Evolutionary conservation across 2,797 vertebrate species (phyloP).

Genomic region (Valencia hispanica): DNA sequence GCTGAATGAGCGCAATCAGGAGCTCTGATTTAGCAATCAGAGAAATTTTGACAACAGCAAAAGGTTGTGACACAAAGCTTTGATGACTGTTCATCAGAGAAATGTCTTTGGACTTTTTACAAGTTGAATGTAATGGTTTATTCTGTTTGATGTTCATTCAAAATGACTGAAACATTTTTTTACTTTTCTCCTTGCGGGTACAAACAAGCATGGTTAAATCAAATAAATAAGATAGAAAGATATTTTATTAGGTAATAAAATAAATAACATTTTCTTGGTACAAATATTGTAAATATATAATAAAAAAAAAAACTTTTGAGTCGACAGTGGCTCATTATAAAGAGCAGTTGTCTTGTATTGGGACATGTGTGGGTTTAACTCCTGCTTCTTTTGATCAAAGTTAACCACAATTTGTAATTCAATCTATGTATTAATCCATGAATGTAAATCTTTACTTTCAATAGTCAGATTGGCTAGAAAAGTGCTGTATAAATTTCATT

Average conservation of each 20-base stretch:
- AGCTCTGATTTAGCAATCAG: conserved; percentile 32
- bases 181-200: not conserved
- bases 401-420: too few species aligned
- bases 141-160: not conserved
- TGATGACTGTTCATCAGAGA: conserved; percentile 10
- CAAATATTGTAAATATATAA: not conserved
- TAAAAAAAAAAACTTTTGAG: not conserved
- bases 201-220: not conserved
- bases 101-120: not conserved
- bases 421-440: too few species aligned
- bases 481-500: too few species aligned
- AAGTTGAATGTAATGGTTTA: not conserved
- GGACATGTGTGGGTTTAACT: too few species aligned
- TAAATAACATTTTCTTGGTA: not conserved
- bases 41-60: conserved; percentile 9
- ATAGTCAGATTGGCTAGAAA: too few species aligned
- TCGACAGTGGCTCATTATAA: too few species aligned
- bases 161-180: not conserved
- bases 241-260: not conserved
- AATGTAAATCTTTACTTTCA: too few species aligned
- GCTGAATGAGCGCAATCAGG: conserved; percentile 31
- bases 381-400: too few species aligned
- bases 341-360: too few species aligned
- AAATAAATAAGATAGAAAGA: too few species aligned
- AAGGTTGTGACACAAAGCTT: conserved; percentile 20